Evolutionary conservation across 2,797 vertebrate genomes (phyloP), one percentile per base, ranked within the genome.

Genomic region (Cichlasoma orientale): DNA sequence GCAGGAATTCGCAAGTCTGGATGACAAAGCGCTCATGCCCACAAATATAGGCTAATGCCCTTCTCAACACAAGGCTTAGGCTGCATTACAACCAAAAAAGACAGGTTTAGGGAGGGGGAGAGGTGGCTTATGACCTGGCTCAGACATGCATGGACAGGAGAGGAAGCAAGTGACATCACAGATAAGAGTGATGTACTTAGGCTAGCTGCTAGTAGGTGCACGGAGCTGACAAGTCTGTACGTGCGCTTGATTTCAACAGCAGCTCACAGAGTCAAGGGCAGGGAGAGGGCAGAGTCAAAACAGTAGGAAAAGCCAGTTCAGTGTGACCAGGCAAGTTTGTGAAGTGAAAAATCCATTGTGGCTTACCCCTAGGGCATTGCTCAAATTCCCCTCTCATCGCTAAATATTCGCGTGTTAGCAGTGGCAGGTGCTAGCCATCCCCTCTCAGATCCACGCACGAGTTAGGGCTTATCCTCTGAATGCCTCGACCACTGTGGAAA

Each of bases 21-120:
- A 91, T 93, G 89, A 93, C 89, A 92, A 90, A 87, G 86, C 74
- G 25, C 75, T 75, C 58, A 72, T 90, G 88, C 74, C 77, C 82
- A 86, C 84, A 91, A 88, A 93, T 91, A 88, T 91, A 91, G 94
- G 93, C 88, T 90, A 93, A 94, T 91, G 86, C 89, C 84, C 87
- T 90, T 90, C 84, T 88, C 84, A 82, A 91, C 84, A 85, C 90
- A 89, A 88, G 83, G 86, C 86, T 93, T 91, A 91, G 80, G 77
- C 72, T 87, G 87, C 80, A 87, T 88, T 91, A 90, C 71, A 90
- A 85, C 69, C 36, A 78, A 90, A 36, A 91, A 78, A 85, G 79
- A 82, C 86, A 88, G 75, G 72, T 88, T 75, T 74, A 21, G 18
- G 18, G 58, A 9, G 44, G 66, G 71, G 58, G 55, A 50, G 63